Evolutionary conservation across 2,113 vertebrate genomes (phyloP).

Genomic region (Camelus bactrianus): DNA sequence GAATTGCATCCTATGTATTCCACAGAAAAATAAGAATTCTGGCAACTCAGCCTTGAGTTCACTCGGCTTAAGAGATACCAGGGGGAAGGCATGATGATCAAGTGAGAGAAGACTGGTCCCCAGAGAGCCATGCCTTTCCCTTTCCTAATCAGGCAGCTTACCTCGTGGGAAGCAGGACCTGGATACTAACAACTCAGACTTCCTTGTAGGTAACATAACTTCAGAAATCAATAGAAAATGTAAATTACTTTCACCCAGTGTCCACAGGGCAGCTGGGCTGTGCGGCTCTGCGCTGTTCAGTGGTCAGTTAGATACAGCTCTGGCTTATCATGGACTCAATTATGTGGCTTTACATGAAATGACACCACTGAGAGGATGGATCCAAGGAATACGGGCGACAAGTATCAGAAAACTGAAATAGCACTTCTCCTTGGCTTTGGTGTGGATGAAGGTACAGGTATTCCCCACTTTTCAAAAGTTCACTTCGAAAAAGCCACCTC

Average conservation of each 20-base stretch:
- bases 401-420: background rate
- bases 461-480: background rate
- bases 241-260: background rate
- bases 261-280: background rate
- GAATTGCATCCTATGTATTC: background rate
- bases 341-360: background rate
- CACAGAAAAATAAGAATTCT: background rate
- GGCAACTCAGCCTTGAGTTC: background rate
- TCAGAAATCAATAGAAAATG: background rate
- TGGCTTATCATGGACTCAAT: background rate
- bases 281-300: background rate
- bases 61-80: background rate
- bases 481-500: background rate
- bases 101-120: background rate
- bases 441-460: background rate
- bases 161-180: conserved; percentile 8
- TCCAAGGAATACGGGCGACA: background rate
- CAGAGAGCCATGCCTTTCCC: background rate
- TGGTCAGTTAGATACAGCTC: background rate
- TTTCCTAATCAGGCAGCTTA: background rate
- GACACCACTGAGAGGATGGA: background rate
- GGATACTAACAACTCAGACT: background rate
- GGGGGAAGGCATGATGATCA: background rate
- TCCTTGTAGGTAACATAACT: background rate
- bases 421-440: background rate